Conservation (phyloP, 2,797 vertebrate genomes). For the Aplochiton taeniatus region DNA sequence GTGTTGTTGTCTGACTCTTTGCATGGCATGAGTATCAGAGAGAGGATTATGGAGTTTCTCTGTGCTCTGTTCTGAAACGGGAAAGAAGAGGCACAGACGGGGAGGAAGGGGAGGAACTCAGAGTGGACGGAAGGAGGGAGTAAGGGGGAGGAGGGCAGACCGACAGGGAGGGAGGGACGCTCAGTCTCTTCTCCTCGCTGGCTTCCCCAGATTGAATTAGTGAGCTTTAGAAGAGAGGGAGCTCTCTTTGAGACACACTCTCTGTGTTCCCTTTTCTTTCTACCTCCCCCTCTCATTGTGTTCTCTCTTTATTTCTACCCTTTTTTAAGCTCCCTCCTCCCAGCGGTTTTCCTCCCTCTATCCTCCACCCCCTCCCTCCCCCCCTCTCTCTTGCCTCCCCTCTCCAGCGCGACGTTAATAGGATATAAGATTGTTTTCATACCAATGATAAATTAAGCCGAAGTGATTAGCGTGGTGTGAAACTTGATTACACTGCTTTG, state of each 20-base stretch:
- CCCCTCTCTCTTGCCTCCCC: slow-evolving; percentile 16
- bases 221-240: slow-evolving; percentile 56
- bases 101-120: slow-evolving; percentile 24
- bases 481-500: slow-evolving; percentile 77
- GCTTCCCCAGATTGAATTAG: slow-evolving; percentile 73
- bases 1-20: slow-evolving; percentile 56
- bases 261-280: slow-evolving; percentile 6
- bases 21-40: slow-evolving; percentile 57
- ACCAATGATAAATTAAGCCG: slow-evolving; percentile 75
- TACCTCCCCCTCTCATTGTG: background rate
- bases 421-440: slow-evolving; percentile 65
- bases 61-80: slow-evolving; percentile 49
- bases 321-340: slow-evolving; percentile 4
- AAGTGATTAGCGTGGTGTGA: slow-evolving; percentile 81
- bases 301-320: slow-evolving; percentile 1
- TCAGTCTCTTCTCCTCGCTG: slow-evolving; percentile 62
- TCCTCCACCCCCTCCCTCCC: slow-evolving; percentile 14
- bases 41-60: slow-evolving; percentile 65
- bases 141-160: slow-evolving; percentile 7
- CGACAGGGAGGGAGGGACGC: slow-evolving; percentile 23
- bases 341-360: slow-evolving; percentile 25
- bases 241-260: slow-evolving; percentile 36
- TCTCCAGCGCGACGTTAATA: slow-evolving; percentile 34
- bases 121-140: slow-evolving; percentile 20
- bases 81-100: slow-evolving; percentile 43